Evolutionary conservation across 2,113 vertebrate species (phyloP).

Genomic region (Campylorhamphus procurvoides): DNA sequence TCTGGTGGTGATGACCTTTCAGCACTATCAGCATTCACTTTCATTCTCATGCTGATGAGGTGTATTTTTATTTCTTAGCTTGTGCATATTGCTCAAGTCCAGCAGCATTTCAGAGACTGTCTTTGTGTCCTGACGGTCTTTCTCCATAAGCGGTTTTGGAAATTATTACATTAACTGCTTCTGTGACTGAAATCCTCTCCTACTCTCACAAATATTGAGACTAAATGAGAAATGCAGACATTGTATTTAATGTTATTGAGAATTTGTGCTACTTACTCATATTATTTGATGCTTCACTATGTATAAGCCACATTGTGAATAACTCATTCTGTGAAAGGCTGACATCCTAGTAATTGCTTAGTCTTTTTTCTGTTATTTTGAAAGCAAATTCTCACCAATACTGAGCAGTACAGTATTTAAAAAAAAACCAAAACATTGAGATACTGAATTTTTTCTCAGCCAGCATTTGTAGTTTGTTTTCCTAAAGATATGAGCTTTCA

Average conservation of each 20-base stretch:
- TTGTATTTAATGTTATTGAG: constrained; percentile 12
- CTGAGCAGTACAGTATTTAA: neutral
- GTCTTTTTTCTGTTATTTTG: constrained; percentile 2
- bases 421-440: neutral
- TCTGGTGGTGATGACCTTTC: constrained; percentile 69
- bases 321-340: neutral
- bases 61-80: constrained; percentile 44
- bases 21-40: constrained; percentile 44
- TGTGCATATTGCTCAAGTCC: constrained; percentile 27
- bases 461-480: neutral
- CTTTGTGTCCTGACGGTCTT: constrained; percentile 7
- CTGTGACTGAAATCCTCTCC: constrained; percentile 16
- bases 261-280: constrained; percentile 11
- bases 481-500: neutral
- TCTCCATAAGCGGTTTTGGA: neutral
- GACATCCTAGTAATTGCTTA: neutral
- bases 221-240: constrained; percentile 15
- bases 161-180: constrained; percentile 29
- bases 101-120: neutral
- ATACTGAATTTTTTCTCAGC: neutral
- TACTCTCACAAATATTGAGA: constrained; percentile 5
- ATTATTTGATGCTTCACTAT: neutral
- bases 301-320: neutral
- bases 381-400: neutral
- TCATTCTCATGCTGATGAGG: constrained; percentile 73